Evolutionary conservation across 1,140 invertebrate genomes (phyloP).

Genomic region (Ylistrum balloti): DNA sequence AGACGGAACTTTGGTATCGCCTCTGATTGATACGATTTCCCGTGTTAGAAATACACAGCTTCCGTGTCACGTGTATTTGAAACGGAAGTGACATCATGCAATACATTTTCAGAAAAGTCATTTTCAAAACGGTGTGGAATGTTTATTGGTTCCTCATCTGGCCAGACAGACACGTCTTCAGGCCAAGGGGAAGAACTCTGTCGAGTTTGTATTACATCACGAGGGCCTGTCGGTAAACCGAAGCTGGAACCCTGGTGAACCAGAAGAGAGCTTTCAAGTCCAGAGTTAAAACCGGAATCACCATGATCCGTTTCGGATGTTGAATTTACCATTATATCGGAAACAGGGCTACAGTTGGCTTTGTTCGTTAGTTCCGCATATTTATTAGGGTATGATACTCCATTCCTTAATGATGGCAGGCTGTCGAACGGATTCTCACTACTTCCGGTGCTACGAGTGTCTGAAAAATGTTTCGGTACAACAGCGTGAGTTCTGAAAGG

Average conservation of each 20-base stretch:
- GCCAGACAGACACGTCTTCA: background rate
- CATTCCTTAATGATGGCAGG: slow-evolving; percentile 41
- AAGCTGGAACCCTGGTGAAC: background rate
- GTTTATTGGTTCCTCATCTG: background rate
- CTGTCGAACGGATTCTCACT: slow-evolving; percentile 55
- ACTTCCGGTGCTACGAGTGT: slow-evolving; percentile 46
- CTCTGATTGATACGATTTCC: background rate
- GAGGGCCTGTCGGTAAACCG: background rate
- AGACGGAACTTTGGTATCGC: slow-evolving; percentile 6
- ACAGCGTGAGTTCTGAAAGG: slow-evolving; percentile 57
- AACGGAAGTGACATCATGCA: background rate
- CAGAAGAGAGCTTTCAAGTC: background rate
- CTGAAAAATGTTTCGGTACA: slow-evolving; percentile 50
- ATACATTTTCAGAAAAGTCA: background rate
- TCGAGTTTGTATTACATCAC: background rate
- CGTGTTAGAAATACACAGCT: background rate
- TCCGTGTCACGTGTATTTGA: background rate
- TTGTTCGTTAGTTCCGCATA: background rate
- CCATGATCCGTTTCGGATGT: slow-evolving; percentile 17
- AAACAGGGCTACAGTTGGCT: background rate
- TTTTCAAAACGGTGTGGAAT: background rate
- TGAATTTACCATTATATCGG: slow-evolving; percentile 17
- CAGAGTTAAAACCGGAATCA: background rate
- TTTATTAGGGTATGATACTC: background rate
- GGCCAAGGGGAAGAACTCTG: background rate